These are phyloP conservation scores for Podargus strigoides DNA, from an alignment of 2,797 vertebrate genomes.

Conservation along the genomic window DNA sequence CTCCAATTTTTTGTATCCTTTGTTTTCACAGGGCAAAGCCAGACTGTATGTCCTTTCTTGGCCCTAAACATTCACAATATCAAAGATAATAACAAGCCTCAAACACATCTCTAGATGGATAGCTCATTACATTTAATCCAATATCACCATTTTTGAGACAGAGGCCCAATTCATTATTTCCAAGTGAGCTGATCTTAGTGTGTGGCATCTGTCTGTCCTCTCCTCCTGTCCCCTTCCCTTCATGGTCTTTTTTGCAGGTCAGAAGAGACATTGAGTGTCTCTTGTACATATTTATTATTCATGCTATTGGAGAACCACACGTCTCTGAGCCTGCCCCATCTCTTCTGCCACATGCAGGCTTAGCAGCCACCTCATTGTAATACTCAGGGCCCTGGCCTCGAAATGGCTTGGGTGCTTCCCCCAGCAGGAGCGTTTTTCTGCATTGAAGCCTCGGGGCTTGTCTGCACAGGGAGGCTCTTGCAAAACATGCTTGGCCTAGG, in stretches of 20 bases:
- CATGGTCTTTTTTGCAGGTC: not conserved
- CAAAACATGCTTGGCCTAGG: constrained; percentile 51
- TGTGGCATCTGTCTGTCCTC: not conserved
- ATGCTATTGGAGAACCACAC: not conserved
- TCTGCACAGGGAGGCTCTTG: constrained; percentile 58
- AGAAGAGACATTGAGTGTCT: not conserved
- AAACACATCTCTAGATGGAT: not conserved
- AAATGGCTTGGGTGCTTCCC: constrained; percentile 21
- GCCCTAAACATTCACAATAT: not conserved
- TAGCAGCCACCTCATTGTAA: not conserved
- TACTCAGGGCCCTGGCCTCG: not conserved
- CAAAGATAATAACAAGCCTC: not conserved
- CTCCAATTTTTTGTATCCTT: not conserved
- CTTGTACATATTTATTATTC: not conserved
- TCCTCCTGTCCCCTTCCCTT: not conserved
- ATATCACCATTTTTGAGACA: not conserved
- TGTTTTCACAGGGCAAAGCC: not conserved
- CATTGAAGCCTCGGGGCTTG: constrained; percentile 41
- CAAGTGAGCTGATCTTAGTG: not conserved
- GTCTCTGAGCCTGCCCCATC: not conserved
- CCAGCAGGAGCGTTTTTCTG: not conserved
- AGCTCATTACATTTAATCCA: not conserved
- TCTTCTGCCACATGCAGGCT: not conserved
- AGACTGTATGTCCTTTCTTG: not conserved
- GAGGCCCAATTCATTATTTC: not conserved